Base-by-base conservation (phyloP, 2,797 vertebrate genomes). In the Malacoraja senta region DNA sequence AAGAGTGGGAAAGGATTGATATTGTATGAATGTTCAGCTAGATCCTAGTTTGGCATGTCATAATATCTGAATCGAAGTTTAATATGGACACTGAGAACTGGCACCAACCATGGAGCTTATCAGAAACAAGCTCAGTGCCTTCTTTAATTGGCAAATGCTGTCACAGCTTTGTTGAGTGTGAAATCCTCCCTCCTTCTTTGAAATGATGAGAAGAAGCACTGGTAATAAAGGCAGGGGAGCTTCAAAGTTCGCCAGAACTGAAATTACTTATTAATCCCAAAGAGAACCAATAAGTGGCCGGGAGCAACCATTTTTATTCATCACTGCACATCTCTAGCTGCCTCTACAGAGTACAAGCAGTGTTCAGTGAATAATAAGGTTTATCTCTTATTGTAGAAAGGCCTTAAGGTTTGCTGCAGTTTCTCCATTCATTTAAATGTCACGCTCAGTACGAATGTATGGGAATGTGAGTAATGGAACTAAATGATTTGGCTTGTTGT, bases 241-340 rank as follows among this genome's bases (percentile, higher is more conserved):
- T 88, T 68, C 61, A 68, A 68, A 88, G 84, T 35, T 15, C 1
- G 77, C 63, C 63, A 68, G 63, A 88, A 88, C 84, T 88, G 9
- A 88, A 65, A 88, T 68, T 61, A 88, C n/a, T 88, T 68, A 88
- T 68, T 88, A 88, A 32, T 88, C n/a, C 61, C 84, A 88, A 88
- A 88, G 61, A 88, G 84, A 21, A 2, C n/a, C n/a, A 68, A 35
- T 88, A 88, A 88, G 63, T 88, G n/a, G 63, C n/a, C n/a, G 8
- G 17, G 84, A 68, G n/a, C 63, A 88, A 19, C 17, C 17, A 68
- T 68, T 65, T 19, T 21, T 32, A 88, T 88, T 35, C 61, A 88
- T 88, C 8, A 1, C n/a, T 21, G 3, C 63, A 68, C 84, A 68
- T 63, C 61, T 44, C 84, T 10, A 10, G 17, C 63, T 21, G n/a